A percentile compares a stretch with the other conserved stretches of the same genome.
phyloP scores from a whole-genome alignment of 2,113 vertebrate species.

The Melanotaenia duboulayi region DNA sequence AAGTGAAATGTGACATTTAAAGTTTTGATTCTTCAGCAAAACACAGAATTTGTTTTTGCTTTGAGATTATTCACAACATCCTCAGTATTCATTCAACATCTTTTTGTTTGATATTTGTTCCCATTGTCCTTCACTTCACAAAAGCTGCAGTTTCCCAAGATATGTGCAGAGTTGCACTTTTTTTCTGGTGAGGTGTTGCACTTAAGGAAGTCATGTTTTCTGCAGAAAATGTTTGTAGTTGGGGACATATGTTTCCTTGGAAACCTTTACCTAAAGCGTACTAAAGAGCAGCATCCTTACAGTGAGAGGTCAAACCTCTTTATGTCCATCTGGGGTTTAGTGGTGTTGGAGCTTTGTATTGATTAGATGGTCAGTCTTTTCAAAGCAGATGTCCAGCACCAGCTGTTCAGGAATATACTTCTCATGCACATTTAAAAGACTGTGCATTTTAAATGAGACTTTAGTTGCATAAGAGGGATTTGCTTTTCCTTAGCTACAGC shows the following conservation, averaged over 20 bases:
- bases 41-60: too few relatives aligned
- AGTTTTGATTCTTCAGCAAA: too few relatives aligned
- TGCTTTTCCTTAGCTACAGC: neutral
- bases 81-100: too few relatives aligned
- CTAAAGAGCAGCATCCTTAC: constrained; percentile 12
- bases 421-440: constrained; percentile 22
- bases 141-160: neutral
- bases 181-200: neutral
- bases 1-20: too few relatives aligned
- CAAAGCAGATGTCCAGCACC: constrained; percentile 53
- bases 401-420: constrained; percentile 43
- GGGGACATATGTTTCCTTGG: constrained; percentile 2
- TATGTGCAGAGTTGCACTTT: neutral
- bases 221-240: neutral
- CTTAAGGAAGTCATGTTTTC: neutral
- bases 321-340: constrained; percentile 9
- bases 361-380: constrained; percentile 52
- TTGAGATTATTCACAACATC: too few relatives aligned
- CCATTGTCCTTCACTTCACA: too few relatives aligned
- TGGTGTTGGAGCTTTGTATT: constrained; percentile 36
- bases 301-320: constrained; percentile 39
- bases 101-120: too few relatives aligned
- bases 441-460: constrained; percentile 46
- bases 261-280: constrained; percentile 6
- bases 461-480: constrained; percentile 19